Base-by-base conservation (phyloP, 2,797 vertebrate species). In the Eulemur mongoz region DNA sequence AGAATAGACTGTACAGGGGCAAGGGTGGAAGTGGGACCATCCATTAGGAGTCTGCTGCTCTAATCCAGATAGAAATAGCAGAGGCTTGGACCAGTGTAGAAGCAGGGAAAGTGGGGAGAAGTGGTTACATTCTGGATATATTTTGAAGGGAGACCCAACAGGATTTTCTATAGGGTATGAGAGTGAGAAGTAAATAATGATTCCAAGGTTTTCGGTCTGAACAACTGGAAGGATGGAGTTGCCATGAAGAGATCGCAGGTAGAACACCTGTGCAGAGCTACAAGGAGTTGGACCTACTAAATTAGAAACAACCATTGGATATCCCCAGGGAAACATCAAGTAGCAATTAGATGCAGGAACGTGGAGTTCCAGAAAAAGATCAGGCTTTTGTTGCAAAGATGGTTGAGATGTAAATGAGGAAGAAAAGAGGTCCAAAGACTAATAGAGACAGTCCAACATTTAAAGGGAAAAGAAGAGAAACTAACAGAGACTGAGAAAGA, bases 391-490 rank as follows among this genome's bases (percentile, higher is more conserved):
- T 70, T 81, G 23, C 79, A 72, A 83, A 80, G 17, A n/a, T 72
- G 35, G 7, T 59, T 78, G n/a, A 73, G 13, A 67, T 67, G 22
- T 67, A 85, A 80, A 76, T 57, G 20, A 57, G 82, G 50, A 88
- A 70, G 79, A 70, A 23, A 85, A 59, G 81, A 86, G 50, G 15
- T 23, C 85, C 20, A 82, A 54, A 48, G 40, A 78, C 72, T 59
- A 73, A 79, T 61, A 59, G 52, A 30, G 20, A 43, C 18, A 45
- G 70, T 52, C 15, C 12, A 83, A 50, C 38, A 84, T 15, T 38
- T 91, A 82, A 63, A 89, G 12, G 23, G 14, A 78, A 80, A 87
- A 72, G 43, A 89, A 72, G 23, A 83, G 17, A 90, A 90, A 45
- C 18, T 38, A 85, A 59, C 10, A 50, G 70, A 57, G 70, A 50